Evolutionary conservation across 2,797 vertebrate genomes (phyloP).

Genomic region (Sebastes minor): DNA sequence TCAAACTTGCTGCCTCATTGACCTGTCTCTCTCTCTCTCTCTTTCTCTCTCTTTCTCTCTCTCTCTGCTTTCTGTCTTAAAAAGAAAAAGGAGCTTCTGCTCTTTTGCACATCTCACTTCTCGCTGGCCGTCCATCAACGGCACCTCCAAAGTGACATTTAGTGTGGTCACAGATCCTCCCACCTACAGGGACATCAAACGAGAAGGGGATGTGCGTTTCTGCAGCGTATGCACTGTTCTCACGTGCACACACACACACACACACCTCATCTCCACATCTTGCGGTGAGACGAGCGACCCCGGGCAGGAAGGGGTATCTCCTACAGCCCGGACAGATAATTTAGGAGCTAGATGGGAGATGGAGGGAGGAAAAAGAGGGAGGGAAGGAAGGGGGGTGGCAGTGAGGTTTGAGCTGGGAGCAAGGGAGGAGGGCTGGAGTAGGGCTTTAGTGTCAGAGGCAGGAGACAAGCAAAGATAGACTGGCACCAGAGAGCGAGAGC

Average conservation of each 20-base stretch:
- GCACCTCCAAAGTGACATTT: constrained; percentile 58
- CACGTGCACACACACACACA: background rate
- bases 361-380: constrained; percentile 28
- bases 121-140: constrained; percentile 44
- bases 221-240: constrained; percentile 50
- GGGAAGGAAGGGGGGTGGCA: background rate
- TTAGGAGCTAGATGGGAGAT: constrained; percentile 65
- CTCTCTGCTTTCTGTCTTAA: constrained; percentile 5
- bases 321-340: constrained; percentile 61
- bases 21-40: constrained; percentile 22
- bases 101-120: constrained; percentile 48
- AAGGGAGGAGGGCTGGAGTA: constrained; percentile 30
- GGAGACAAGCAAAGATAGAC: constrained; percentile 76
- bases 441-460: constrained; percentile 65
- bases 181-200: constrained; percentile 56
- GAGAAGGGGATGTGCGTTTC: constrained; percentile 31
- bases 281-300: constrained; percentile 56
- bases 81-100: constrained; percentile 16
- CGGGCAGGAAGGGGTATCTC: constrained; percentile 67
- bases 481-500: constrained; percentile 73
- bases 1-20: constrained; percentile 32
- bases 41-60: background rate
- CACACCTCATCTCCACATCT: constrained; percentile 33
- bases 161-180: constrained; percentile 38
- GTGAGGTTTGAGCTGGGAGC: constrained; percentile 29